Conservation (phyloP, 2,888 invertebrate species). For the Lasioglossum lativentre region DNA sequence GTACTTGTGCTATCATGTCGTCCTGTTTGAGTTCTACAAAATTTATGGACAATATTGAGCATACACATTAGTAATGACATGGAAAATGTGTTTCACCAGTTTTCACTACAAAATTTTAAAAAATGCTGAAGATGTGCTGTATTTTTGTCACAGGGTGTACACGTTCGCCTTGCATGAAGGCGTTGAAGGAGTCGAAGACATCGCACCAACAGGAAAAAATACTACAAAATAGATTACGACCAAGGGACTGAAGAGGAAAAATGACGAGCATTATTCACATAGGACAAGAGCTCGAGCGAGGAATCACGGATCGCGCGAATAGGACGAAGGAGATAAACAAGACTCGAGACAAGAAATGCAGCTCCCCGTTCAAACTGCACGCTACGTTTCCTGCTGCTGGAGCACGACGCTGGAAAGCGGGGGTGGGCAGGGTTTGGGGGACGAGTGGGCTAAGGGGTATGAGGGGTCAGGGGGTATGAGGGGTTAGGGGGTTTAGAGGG, state of each 20-base stretch:
- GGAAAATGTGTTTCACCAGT: too few species aligned
- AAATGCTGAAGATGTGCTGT: too few species aligned
- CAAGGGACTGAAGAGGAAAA: not conserved
- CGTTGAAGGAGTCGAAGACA: not conserved
- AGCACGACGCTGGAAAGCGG: not conserved
- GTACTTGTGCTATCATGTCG: too few species aligned
- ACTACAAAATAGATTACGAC: not conserved
- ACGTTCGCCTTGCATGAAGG: not conserved
- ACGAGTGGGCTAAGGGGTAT: too few species aligned
- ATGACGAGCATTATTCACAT: slow-evolving; percentile 15
- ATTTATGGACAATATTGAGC: too few species aligned
- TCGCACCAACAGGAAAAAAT: not conserved
- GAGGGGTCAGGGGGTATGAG: not conserved
- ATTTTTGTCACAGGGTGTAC: not conserved
- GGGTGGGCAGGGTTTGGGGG: not conserved
- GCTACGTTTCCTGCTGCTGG: slow-evolving; percentile 46
- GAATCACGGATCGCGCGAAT: slow-evolving; percentile 13
- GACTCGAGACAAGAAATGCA: slow-evolving; percentile 51
- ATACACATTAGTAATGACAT: too few species aligned
- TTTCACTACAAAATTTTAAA: too few species aligned
- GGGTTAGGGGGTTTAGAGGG: not conserved
- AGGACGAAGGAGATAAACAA: slow-evolving; percentile 57
- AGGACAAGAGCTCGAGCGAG: not conserved
- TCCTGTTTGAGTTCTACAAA: too few species aligned
- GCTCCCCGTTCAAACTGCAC: slow-evolving; percentile 52